Evolutionary conservation across 2,888 invertebrate genomes (phyloP).

Genomic region (Onchidella celtica): DNA sequence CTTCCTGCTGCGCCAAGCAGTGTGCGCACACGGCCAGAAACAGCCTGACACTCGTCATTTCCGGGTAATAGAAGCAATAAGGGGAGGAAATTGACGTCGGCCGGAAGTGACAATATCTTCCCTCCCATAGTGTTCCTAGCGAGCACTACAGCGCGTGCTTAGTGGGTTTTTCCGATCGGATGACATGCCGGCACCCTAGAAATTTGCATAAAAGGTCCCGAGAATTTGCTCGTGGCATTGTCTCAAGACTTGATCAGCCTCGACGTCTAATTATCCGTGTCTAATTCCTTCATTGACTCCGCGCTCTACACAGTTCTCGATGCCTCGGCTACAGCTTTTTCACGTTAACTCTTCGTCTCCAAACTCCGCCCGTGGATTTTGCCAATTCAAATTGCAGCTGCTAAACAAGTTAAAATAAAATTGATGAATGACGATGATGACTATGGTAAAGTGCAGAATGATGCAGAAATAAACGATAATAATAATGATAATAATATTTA

Average conservation of each 20-base stretch:
- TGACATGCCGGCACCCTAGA: slow-evolving; percentile 20
- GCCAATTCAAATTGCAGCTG: no score
- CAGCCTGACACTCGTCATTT: slow-evolving; percentile 41
- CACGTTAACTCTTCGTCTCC: no score
- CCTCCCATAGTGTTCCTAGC: slow-evolving; percentile 35
- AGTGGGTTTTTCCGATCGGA: slow-evolving; percentile 29
- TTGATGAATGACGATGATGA: no score
- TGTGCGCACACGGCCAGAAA: slow-evolving; percentile 39
- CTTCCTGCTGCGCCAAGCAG: slow-evolving; percentile 37
- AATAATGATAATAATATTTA: no score
- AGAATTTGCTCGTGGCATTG: slow-evolving; percentile 12
- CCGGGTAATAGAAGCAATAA: slow-evolving; percentile 46
- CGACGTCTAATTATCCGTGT: slow-evolving; percentile 26
- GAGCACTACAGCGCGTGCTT: slow-evolving; percentile 17
- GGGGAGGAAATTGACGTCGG: slow-evolving; percentile 35
- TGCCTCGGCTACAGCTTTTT: no score
- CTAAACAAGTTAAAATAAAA: no score
- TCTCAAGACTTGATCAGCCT: slow-evolving; percentile 1
- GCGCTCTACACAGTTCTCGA: no score
- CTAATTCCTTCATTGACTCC: slow-evolving; percentile 22
- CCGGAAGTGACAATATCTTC: slow-evolving; percentile 48
- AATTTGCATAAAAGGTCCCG: slow-evolving; percentile 42
- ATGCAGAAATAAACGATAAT: no score
- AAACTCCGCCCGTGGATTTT: no score
- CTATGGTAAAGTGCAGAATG: no score